phyloP scores from a whole-genome alignment of 2,113 vertebrate genomes.

The Seriola dumerili region DNA sequence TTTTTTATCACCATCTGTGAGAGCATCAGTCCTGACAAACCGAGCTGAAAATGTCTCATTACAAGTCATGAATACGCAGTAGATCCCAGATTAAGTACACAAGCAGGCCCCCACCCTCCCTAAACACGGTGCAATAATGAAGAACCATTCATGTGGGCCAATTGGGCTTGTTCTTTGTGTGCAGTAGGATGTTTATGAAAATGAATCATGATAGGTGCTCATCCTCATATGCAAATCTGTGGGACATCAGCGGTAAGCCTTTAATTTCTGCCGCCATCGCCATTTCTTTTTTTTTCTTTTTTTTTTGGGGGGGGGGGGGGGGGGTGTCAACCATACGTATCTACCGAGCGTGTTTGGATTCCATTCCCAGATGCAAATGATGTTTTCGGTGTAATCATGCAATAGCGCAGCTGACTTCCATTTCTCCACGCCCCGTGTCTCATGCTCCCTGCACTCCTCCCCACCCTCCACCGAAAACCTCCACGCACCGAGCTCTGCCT shows the following conservation, averaged over 20 bases:
- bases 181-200: constrained; percentile 68
- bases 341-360: constrained; percentile 73
- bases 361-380: constrained; percentile 80
- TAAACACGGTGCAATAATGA: constrained; percentile 55
- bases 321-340: constrained; percentile 60
- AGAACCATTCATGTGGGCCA: constrained; percentile 66
- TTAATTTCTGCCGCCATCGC: constrained; percentile 54
- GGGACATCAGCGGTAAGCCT: constrained; percentile 59
- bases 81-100: constrained; percentile 43
- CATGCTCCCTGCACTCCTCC: background rate
- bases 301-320: too few relatives aligned
- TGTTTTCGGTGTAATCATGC: constrained; percentile 80
- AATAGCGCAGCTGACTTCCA: constrained; percentile 80
- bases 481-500: background rate
- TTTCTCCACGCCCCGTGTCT: constrained; percentile 59
- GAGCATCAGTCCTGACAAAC: background rate
- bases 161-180: constrained; percentile 64
- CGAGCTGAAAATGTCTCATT: constrained; percentile 44
- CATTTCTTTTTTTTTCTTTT: background rate
- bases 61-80: constrained; percentile 61
- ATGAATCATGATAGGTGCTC: constrained; percentile 64
- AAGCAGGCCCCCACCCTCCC: background rate
- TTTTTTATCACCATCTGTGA: constrained; percentile 8
- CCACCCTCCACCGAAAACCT: constrained; percentile 11
- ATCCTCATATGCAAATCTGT: constrained; percentile 77